phyloP scores from a whole-genome alignment of 1,140 invertebrate genomes.

The Myzus persicae region DNA sequence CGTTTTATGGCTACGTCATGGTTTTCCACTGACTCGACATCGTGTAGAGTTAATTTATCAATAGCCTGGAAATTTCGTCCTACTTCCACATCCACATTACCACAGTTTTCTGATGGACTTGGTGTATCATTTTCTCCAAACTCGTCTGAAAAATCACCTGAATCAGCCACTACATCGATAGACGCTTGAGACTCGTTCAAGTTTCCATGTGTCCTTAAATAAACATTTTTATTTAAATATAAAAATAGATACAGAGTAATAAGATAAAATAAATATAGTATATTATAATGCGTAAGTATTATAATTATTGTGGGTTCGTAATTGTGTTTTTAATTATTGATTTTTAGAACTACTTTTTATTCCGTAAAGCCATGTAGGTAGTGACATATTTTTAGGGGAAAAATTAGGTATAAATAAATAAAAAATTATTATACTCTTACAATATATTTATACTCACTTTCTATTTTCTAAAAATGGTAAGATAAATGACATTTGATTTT shows the following conservation, averaged over 20 bases:
- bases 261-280: neutral
- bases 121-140: conserved; percentile 16
- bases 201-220: conserved; percentile 32
- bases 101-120: neutral
- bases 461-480: conserved; percentile 22
- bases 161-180: neutral
- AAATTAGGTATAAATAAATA: neutral
- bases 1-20: neutral
- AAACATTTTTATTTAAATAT: neutral
- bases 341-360: too few relatives aligned
- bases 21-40: neutral
- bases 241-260: conserved; percentile 5
- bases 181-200: conserved; percentile 33
- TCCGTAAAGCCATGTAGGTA: too few relatives aligned
- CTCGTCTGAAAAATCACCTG: conserved; percentile 15
- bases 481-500: conserved; percentile 16
- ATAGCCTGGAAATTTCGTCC: conserved; percentile 4
- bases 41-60: neutral
- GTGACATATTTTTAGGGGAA: too few relatives aligned
- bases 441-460: conserved; percentile 27
- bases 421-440: conserved; percentile 8
- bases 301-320: too few relatives aligned
- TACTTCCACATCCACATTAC: neutral
- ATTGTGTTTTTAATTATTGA: too few relatives aligned
- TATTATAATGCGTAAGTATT: too few relatives aligned